Conservation (phyloP, 2,113 vertebrate species). For the Pleuronectes platessa region DNA sequence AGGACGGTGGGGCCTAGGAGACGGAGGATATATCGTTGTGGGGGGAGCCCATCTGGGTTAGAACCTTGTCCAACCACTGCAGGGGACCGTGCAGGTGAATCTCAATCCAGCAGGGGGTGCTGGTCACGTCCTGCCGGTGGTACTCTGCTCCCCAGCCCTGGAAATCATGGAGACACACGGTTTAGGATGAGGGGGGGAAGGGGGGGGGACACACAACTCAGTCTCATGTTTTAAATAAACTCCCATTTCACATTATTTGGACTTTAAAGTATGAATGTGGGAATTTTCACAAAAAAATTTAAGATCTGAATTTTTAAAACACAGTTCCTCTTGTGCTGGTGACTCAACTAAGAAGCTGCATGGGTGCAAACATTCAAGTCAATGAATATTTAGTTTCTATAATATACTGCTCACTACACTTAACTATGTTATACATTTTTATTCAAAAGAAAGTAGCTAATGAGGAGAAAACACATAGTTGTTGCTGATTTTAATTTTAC, state of each 20-base stretch:
- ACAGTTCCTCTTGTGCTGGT: neutral
- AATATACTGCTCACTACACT: neutral
- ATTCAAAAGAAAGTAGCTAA: too few relatives aligned
- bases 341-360: too few relatives aligned
- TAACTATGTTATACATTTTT: neutral
- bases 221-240: neutral
- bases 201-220: neutral
- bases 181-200: neutral
- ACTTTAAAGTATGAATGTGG: neutral
- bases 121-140: constrained; percentile 98
- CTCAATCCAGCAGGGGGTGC: constrained; percentile 99
- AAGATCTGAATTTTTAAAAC: neutral
- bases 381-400: too few relatives aligned
- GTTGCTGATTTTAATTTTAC: neutral
- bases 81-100: constrained; percentile 97
- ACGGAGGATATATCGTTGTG: constrained; percentile 98
- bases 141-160: constrained; percentile 99
- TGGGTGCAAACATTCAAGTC: neutral
- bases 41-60: constrained; percentile 99
- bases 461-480: neutral
- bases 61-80: constrained; percentile 99
- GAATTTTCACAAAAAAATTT: neutral
- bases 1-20: constrained; percentile 84
- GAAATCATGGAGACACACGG: constrained; percentile 45
- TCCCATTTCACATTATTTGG: neutral